A percentile compares a stretch with the other conserved stretches of the same genome.
Conservation (phyloP, 1,140 invertebrate genomes). For the Pteromalus puparum region DNA sequence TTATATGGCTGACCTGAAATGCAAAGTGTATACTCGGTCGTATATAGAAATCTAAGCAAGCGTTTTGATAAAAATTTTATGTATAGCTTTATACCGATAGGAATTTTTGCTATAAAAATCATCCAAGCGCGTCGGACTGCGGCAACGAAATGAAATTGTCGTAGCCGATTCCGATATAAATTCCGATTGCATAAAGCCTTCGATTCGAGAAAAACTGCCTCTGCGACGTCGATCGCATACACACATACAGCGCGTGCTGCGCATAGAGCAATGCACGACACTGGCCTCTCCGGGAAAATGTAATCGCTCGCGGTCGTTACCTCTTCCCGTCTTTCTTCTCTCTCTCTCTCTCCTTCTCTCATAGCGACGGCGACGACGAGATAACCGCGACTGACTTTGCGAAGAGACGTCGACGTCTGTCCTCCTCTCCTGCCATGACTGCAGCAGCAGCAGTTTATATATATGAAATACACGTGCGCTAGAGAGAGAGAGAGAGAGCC, state of each 20-base stretch:
- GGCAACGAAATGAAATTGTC: too few species aligned
- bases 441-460: neutral
- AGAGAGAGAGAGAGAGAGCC: neutral
- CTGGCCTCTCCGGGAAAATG: slow-evolving; percentile 27
- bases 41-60: too few species aligned
- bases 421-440: slow-evolving; percentile 11
- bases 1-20: neutral
- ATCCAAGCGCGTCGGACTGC: too few species aligned
- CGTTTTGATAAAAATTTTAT: too few species aligned
- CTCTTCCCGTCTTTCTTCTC: neutral
- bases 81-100: too few species aligned
- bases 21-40: too few species aligned
- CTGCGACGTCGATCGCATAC: neutral
- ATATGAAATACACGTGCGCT: slow-evolving; percentile 8
- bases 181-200: slow-evolving; percentile 2
- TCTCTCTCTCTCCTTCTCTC: slow-evolving; percentile 28
- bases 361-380: neutral
- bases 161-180: neutral
- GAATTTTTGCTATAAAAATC: too few species aligned
- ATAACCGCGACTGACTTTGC: slow-evolving; percentile 17
- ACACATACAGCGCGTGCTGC: too few species aligned
- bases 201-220: neutral
- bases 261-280: slow-evolving; percentile 11
- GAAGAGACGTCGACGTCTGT: neutral
- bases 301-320: slow-evolving; percentile 7